phyloP scores from a whole-genome alignment of 2,888 invertebrate species.

The Spisula solida region DNA sequence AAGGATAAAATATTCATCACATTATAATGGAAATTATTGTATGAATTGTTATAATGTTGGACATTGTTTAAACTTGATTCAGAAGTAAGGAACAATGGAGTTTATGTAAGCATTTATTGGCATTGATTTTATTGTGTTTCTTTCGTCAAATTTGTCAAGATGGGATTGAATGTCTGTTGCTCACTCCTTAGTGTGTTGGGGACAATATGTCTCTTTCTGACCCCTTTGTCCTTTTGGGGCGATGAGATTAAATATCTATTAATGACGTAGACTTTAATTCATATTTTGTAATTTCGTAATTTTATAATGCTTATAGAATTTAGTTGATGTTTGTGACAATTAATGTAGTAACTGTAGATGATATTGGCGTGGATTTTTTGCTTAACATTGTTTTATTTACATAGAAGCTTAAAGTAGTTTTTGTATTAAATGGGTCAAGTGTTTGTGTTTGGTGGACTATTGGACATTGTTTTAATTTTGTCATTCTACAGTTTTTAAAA shows the following conservation, averaged over 20 bases:
- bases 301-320: not conserved
- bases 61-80: not conserved
- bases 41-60: not conserved
- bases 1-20: not conserved
- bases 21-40: not conserved
- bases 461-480: not conserved
- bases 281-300: not conserved
- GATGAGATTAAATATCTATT: not conserved
- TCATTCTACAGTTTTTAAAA: not conserved
- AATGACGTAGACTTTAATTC: not conserved
- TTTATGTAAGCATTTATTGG: constrained; percentile 4
- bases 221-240: not conserved
- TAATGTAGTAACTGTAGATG: constrained; percentile 1
- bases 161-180: not conserved
- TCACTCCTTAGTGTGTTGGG: not conserved
- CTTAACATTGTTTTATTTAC: not conserved
- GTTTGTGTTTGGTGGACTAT: not conserved
- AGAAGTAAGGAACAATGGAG: not conserved
- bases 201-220: not conserved
- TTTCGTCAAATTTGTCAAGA: not conserved
- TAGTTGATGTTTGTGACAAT: constrained; percentile 3
- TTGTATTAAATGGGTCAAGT: not conserved
- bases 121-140: not conserved
- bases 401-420: constrained; percentile 4
- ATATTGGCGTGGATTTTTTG: constrained; percentile 15